Base-by-base conservation (phyloP, 2,797 vertebrate species). In the Heterohyrax brucei region DNA sequence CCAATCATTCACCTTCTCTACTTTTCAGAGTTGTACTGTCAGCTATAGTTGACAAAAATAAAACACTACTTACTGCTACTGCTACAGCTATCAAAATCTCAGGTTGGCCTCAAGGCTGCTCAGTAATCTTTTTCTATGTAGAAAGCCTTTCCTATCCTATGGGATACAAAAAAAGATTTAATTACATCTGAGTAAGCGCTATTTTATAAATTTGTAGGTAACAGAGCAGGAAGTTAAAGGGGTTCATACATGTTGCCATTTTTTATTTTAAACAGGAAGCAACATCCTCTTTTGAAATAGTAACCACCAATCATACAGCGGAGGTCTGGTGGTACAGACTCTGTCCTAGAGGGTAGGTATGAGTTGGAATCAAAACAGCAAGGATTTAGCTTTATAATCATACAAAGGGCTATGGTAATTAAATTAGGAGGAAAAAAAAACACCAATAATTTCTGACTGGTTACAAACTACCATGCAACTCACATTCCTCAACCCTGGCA, bases 251-350 rank as follows among this genome's bases (percentile, higher is more conserved):
- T 75, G 56, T 12, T 79, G 50, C 50, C 88, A 95, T 30, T 59
- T 87, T 72, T 80, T 72, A 86, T 83, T 95, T 90, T 53, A 86
- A 87, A 12, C 14, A 92, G 77, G 7, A 93, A 84, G n/a, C 81
- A 94, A 96, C 92, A 85, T 39, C 18, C 46, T 50, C n/a, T 94
- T 95, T 48, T 86, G 28, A 91, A 64, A 44, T 73, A 70, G 82
- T 48, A 44, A 66, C 12, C 39, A 62, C 53, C 76, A 61, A 93
- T 14, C n/a, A 50, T 83, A 53, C 10, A 92, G 19, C 10, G 50
- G 46, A 81, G 53, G 13, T 16, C 12, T 56, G 53, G 53, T 56
- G 53, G 13, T 56, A 12, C 53, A 56, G 53, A 56, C 53, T 56
- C 53, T 56, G 53, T 56, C 53, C 53, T 56, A 56, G 2, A 56